Evolutionary conservation across 1,140 invertebrate genomes (phyloP).

Genomic region (Cyphomyrmex costatus): DNA sequence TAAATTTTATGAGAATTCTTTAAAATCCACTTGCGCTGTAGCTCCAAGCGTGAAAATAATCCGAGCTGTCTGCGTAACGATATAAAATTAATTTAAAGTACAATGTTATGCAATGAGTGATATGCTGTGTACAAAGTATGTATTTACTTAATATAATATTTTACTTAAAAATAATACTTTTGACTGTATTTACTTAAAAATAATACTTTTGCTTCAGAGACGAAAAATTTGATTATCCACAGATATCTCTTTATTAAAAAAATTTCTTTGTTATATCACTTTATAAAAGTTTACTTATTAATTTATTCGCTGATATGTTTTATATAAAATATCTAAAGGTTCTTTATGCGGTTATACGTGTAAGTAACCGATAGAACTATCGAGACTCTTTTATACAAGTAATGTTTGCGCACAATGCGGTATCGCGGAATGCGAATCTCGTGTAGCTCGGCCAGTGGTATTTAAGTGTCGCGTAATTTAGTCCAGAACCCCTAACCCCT

Average conservation of each 20-base stretch:
- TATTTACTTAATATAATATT: too few relatives aligned
- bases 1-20: constrained; percentile 47
- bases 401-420: constrained; percentile 59
- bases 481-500: constrained; percentile 60
- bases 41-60: constrained; percentile 42
- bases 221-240: not conserved
- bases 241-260: not conserved
- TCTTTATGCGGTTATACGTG: constrained; percentile 30
- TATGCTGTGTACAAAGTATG: too few relatives aligned
- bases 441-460: constrained; percentile 68
- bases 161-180: too few relatives aligned
- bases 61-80: not conserved
- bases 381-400: constrained; percentile 29
- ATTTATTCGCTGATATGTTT: not conserved
- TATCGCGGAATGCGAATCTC: constrained; percentile 78
- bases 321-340: not conserved
- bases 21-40: constrained; percentile 1
- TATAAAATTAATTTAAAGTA: constrained; percentile 39
- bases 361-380: constrained; percentile 58
- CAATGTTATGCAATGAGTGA: not conserved
- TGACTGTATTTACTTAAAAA: too few relatives aligned
- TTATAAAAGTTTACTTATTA: not conserved
- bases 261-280: not conserved
- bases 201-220: not conserved
- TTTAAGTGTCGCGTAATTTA: constrained; percentile 80